Evolutionary conservation across 2,113 vertebrate species (phyloP).

Genomic region (Marmota monax): DNA sequence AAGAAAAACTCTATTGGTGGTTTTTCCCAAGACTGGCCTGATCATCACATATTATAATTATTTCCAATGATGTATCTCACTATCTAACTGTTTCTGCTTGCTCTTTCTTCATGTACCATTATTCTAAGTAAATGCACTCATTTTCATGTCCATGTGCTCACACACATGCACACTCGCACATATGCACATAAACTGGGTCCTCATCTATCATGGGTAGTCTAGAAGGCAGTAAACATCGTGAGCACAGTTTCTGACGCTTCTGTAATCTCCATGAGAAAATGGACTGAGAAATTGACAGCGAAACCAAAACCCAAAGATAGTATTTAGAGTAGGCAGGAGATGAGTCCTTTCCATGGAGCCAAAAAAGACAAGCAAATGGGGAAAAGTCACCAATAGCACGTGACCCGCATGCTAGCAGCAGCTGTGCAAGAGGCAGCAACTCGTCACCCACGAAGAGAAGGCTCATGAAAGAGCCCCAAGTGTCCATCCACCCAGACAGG

Average conservation of each 20-base stretch:
- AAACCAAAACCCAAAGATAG: neutral
- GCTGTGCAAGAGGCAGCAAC: neutral
- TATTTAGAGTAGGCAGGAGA: neutral
- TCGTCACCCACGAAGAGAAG: neutral
- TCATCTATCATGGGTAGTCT: neutral
- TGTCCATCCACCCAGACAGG: no score
- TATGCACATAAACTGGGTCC: neutral
- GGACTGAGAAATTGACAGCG: neutral
- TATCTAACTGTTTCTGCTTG: neutral
- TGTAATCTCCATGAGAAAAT: neutral
- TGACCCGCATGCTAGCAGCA: neutral
- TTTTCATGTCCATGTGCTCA: neutral
- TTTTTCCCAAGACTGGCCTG: neutral
- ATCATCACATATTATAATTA: neutral
- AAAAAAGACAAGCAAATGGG: neutral
- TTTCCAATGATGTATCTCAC: neutral
- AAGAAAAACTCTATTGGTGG: neutral
- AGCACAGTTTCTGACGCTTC: neutral
- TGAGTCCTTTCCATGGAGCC: neutral
- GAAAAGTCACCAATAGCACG: neutral
- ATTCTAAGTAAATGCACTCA: neutral
- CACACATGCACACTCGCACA: neutral
- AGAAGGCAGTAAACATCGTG: neutral
- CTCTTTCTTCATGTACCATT: neutral
- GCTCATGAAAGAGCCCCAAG: neutral